These are phyloP conservation scores for Heliconius congener DNA, from an alignment of 1,140 invertebrate genomes.

Conservation along the genomic window DNA sequence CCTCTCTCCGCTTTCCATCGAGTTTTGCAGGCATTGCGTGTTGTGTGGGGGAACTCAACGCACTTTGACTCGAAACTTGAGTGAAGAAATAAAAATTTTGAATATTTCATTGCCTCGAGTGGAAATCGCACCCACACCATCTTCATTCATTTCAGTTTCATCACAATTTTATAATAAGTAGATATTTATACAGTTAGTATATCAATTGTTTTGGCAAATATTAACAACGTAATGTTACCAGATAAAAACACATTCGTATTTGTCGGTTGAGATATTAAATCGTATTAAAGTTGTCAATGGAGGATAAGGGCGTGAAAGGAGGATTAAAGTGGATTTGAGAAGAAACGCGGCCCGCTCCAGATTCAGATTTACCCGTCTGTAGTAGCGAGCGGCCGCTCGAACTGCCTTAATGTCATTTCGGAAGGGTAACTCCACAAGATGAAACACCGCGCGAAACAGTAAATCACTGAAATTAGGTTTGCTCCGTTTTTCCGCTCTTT, in stretches of 20 bases:
- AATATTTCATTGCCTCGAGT: too few species aligned
- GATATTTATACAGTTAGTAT: too few species aligned
- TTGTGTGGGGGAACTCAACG: too few species aligned
- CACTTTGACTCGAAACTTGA: too few species aligned
- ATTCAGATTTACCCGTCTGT: conserved; percentile 63
- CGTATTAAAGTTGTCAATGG: conserved; percentile 39
- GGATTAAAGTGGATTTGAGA: conserved; percentile 55
- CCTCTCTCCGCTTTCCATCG: too few species aligned
- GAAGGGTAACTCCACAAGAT: conserved; percentile 49
- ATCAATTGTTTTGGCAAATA: not conserved
- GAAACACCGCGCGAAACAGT: conserved; percentile 47
- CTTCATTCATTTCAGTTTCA: too few species aligned
- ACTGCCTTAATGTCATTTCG: conserved; percentile 62
- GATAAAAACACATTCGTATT: conserved; percentile 25
- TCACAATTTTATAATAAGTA: too few species aligned
- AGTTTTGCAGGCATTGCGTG: too few species aligned
- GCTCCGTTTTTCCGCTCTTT: conserved; percentile 37
- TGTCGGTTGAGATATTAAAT: conserved; percentile 36
- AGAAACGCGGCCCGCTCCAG: conserved; percentile 47
- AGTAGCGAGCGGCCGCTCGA: conserved; percentile 52
- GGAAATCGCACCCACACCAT: too few species aligned
- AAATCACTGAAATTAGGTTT: conserved; percentile 58
- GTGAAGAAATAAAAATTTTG: too few species aligned
- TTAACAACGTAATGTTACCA: not conserved
- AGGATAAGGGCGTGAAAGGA: conserved; percentile 44